Percentiles rank a stretch among this genome's conserved stretches.
These are phyloP conservation scores for Catharus ustulatus DNA, from an alignment of 2,797 vertebrate genomes.

Conservation along the genomic window DNA sequence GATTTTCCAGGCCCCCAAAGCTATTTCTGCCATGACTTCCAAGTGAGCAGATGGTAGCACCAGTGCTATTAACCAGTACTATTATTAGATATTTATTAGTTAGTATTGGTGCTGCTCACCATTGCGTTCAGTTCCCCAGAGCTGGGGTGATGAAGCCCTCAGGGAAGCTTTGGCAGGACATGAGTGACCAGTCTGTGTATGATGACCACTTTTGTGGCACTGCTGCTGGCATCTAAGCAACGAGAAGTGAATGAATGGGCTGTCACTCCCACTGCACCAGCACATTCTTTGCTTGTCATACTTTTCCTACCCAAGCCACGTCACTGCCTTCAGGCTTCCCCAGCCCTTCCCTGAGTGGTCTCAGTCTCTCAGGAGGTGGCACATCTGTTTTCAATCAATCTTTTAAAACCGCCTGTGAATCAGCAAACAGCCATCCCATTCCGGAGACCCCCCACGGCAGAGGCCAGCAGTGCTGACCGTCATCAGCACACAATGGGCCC, in stretches of 20 bases:
- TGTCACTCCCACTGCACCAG: not conserved
- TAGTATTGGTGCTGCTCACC: not conserved
- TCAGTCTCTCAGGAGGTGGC: not conserved
- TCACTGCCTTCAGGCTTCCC: not conserved
- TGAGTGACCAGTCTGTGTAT: rapidly evolving
- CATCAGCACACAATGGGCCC: not conserved
- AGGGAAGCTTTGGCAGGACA: not conserved
- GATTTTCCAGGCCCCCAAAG: not conserved
- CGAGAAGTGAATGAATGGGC: rapidly evolving
- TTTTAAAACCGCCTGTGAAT: not conserved
- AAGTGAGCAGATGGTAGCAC: not conserved
- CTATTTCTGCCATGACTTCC: not conserved
- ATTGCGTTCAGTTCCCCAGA: not conserved
- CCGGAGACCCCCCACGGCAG: rapidly evolving
- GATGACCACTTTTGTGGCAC: not conserved
- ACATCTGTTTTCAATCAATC: not conserved
- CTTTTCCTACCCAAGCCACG: not conserved
- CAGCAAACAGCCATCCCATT: not conserved
- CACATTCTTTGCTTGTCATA: not conserved
- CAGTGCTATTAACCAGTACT: not conserved
- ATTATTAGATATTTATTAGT: not conserved
- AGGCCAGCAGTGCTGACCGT: not conserved
- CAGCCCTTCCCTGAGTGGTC: not conserved
- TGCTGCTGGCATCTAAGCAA: not conserved
- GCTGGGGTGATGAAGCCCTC: not conserved